phyloP scores from a whole-genome alignment of 2,888 invertebrate species.

The Capitulum mitella region DNA sequence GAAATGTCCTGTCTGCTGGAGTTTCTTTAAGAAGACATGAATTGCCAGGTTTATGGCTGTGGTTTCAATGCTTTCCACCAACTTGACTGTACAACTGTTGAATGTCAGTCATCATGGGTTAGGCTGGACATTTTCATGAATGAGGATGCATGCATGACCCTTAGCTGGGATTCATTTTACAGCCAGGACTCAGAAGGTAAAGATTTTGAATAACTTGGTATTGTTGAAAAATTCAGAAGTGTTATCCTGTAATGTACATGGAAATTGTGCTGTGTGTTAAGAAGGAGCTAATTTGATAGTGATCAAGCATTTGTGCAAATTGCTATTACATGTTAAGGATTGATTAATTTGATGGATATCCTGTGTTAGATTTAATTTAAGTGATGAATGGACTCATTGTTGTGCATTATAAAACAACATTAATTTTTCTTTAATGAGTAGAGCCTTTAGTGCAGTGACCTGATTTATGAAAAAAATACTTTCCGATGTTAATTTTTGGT shows the following conservation, averaged over 20 bases:
- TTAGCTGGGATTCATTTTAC: background rate
- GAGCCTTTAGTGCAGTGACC: background rate
- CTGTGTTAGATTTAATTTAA: too few species aligned
- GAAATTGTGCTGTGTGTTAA: too few species aligned
- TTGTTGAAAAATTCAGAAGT: background rate
- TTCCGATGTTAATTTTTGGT: too few species aligned
- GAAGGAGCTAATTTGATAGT: background rate
- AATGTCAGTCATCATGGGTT: background rate
- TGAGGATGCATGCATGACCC: background rate
- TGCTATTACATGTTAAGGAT: too few species aligned
- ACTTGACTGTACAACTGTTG: background rate
- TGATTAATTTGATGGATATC: too few species aligned
- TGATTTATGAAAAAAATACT: too few species aligned
- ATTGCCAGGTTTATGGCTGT: background rate
- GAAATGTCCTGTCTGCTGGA: too few species aligned
- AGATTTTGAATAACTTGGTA: background rate
- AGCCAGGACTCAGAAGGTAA: background rate
- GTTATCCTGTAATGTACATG: too few species aligned
- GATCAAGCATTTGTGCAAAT: too few species aligned
- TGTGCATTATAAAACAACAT: too few species aligned
- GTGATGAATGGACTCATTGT: too few species aligned
- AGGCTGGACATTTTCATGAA: background rate
- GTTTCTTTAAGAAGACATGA: background rate
- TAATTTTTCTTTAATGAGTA: too few species aligned
- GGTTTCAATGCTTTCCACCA: conserved; percentile 1